Base-by-base conservation (phyloP, 2,888 invertebrate genomes). In the Criorhina ranunculi region DNA sequence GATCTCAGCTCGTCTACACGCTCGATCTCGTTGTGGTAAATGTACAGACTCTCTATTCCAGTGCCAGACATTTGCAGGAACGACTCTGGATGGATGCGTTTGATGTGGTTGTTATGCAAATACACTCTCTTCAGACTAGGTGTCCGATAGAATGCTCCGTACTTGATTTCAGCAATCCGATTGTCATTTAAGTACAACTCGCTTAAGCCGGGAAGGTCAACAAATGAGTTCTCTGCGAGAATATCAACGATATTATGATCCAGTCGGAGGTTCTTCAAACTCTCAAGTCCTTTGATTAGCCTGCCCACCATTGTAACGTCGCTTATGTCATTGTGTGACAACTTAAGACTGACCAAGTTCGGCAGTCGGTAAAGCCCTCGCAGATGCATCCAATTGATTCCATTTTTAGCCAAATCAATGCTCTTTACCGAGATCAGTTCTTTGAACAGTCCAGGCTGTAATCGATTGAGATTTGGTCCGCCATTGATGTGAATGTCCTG, bases 231-330 rank as follows among this genome's bases (percentile, higher is more conserved):
- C 92, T 96, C 96, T 37, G 93, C 93, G 37, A 97, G 92, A 86
- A 94, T 93, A 77, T 94, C 94, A 64, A 97, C 95, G 31, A 93
- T 92, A 89, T 97, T 97, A 69, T 94, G 91, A 89, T 96, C 96
- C 11, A 97, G 91, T 78, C 95, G 94, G 35, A 97, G 90, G 29
- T 94, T 93, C 60, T 95, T 94, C 33, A 97, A 90, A 76, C 94
- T 93, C n/a, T 95, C 95, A 57, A 97, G 92, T 88, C 96, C 97
- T 90, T 95, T 94, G 11, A 95, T 93, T 9, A 95, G 95, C 87
- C 96, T 93, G 3, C 97, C 97, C 8, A 97, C 93, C 94, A 96
- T 95, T n/a, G 94, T 94, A 9, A 96, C 96, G 89, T 97, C 97
- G 8, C 93, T 93, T 87, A 97, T 94, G 87, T 94, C 93, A 89